phyloP scores from a whole-genome alignment of 2,797 vertebrate species.

The Cryptoblepharus egeriae region DNA sequence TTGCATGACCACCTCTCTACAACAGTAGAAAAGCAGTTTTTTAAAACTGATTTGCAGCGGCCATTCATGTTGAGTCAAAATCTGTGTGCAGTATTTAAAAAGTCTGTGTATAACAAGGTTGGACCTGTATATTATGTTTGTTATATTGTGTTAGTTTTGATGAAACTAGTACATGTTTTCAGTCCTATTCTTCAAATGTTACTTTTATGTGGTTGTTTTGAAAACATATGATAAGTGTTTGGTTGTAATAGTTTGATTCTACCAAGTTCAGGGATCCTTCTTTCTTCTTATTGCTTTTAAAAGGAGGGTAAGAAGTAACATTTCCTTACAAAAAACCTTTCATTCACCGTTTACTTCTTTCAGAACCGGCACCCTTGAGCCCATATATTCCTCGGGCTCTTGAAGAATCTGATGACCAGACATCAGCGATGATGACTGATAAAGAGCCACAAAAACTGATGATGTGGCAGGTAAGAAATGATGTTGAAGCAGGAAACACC shows the following conservation, averaged over 20 bases:
- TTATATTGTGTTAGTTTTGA: too few species aligned
- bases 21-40: too few species aligned
- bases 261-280: background rate
- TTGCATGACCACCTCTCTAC: too few species aligned
- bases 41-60: too few species aligned
- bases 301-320: background rate
- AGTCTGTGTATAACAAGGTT: too few species aligned
- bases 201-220: background rate
- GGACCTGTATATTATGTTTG: too few species aligned
- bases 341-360: slow-evolving; percentile 3
- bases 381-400: background rate
- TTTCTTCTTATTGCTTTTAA: background rate
- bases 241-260: background rate
- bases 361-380: slow-evolving; percentile 10
- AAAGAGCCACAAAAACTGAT: background rate
- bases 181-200: background rate
- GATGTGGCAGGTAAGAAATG: background rate
- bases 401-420: background rate
- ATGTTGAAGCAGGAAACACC: too few species aligned
- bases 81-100: too few species aligned
- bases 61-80: too few species aligned
- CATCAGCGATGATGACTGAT: background rate
- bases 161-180: background rate
- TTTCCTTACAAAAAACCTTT: background rate
- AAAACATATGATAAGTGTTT: background rate